Evolutionary conservation across 2,797 vertebrate genomes (phyloP), one percentile per base, ranked within the genome.

Genomic region (Takifugu rubripes): DNA sequence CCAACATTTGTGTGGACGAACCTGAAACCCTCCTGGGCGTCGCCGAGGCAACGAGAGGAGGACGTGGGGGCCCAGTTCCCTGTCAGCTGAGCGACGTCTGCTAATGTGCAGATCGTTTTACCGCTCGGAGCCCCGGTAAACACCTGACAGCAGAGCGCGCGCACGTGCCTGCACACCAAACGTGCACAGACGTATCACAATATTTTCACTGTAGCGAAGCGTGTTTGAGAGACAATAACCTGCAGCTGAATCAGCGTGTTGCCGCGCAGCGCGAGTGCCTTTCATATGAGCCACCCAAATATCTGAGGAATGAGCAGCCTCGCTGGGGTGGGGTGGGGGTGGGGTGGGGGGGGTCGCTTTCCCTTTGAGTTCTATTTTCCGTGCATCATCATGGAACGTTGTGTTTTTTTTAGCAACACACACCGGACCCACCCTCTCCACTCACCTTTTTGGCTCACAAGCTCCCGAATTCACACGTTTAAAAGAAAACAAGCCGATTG

Each of bases 161-260:
- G 48, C 21, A 49, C 24, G 0, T 51, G 8, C 49, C 24, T 52
- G 27, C 36, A 31, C 6, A 16, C 54, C 90, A 91, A 92, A 88
- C 84, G 79, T 80, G 88, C 86, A 87, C 90, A 92, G 89, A 91
- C 91, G 90, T 92, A 89, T 87, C 84, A 89, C 78, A 91, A 91
- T 91, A 91, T 92, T 92, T 91, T 89, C 79, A 69, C 85, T 87
- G 86, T 85, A 81, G 85, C 72, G 70, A 84, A 86, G 83, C 70
- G 75, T 86, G 86, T 87, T 87, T 82, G 84, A 87, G 85, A 73
- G 81, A 86, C 88, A 90, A 90, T 89, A 90, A 86, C 85, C 87
- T 90, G 81, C 90, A 91, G 90, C 90, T 91, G 90, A 87, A 88
- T 88, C 89, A 90, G 89, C 90, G 79, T 75, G 83, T 87, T 79